A percentile compares a stretch with the other conserved stretches of the same genome.
Conservation (phyloP, 2,888 invertebrate genomes). For the Metalampra italica region DNA sequence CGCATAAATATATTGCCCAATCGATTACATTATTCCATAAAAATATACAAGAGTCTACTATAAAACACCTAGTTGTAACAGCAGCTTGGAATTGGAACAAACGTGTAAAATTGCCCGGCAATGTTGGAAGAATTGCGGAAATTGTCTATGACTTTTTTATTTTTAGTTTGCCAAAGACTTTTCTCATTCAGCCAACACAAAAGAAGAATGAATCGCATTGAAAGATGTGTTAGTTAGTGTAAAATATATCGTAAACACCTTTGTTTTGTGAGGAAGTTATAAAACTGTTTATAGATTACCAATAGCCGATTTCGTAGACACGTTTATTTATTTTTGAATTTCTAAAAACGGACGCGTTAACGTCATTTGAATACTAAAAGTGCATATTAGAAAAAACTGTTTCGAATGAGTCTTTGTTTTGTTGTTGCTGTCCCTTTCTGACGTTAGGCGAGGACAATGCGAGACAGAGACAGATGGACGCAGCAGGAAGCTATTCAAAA, state of each 20-base stretch:
- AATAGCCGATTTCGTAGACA: slow-evolving; percentile 42
- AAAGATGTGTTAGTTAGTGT: slow-evolving; percentile 18
- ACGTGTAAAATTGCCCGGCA: no score
- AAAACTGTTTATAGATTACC: slow-evolving; percentile 63
- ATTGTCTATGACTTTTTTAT: no score
- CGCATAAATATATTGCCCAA: slow-evolving; percentile 38
- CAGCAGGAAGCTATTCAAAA: slow-evolving; percentile 73
- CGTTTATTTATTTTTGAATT: slow-evolving; percentile 65
- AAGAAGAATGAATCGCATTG: slow-evolving; percentile 26
- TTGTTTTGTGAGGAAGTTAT: slow-evolving; percentile 65
- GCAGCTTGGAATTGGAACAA: no score
- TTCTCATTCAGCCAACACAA: slow-evolving; percentile 18
- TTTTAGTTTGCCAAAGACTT: background rate
- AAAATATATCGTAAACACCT: slow-evolving; percentile 25
- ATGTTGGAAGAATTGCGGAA: background rate
- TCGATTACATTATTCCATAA: slow-evolving; percentile 36
- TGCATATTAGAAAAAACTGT: slow-evolving; percentile 50
- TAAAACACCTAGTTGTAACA: slow-evolving; percentile 5
- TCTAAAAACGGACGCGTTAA: slow-evolving; percentile 73
- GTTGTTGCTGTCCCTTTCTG: slow-evolving; percentile 38
- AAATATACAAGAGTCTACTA: background rate
- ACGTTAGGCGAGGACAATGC: slow-evolving; percentile 18
- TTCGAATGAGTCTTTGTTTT: slow-evolving; percentile 28
- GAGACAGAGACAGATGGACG: slow-evolving; percentile 43
- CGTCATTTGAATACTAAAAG: slow-evolving; percentile 74